Conservation (phyloP, 1,140 invertebrate species). For the Drosophila sp. region DNA sequence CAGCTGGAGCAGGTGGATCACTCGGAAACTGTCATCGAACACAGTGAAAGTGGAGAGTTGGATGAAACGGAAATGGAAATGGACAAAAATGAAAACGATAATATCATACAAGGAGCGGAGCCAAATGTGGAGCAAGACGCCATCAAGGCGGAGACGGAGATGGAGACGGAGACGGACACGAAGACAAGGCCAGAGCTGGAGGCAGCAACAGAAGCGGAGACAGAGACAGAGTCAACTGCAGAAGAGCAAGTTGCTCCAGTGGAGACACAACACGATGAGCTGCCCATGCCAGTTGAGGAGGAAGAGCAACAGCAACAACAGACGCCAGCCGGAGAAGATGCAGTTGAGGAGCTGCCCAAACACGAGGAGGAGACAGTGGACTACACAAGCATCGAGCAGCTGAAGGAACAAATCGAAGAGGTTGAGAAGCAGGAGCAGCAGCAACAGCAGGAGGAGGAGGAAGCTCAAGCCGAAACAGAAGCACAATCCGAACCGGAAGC, state of each 20-base stretch:
- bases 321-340: conserved; percentile 1
- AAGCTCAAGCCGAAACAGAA: not conserved
- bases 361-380: conserved; percentile 42
- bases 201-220: not conserved
- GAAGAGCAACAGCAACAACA: not conserved
- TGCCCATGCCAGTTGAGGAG: not conserved
- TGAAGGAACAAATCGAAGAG: conserved; percentile 26
- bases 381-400: conserved; percentile 52
- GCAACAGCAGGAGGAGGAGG: conserved; percentile 6
- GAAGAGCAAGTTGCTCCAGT: not conserved
- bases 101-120: conserved; percentile 77
- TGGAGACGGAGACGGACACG: conserved; percentile 1
- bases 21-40: conserved; percentile 41
- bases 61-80: conserved; percentile 51
- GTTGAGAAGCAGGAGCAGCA: not conserved
- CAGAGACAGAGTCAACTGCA: not conserved
- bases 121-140: conserved; percentile 58
- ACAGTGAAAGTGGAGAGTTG: conserved; percentile 64
- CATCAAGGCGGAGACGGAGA: conserved; percentile 21
- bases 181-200: conserved; percentile 9
- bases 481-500: not conserved
- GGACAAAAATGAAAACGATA: conserved; percentile 71
- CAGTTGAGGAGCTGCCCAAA: not conserved
- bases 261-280: not conserved
- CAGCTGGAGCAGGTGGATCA: not conserved